Evolutionary conservation across 2,113 vertebrate species (phyloP), one percentile per base, ranked within the genome.

Genomic region (Rhinoderma darwinii): DNA sequence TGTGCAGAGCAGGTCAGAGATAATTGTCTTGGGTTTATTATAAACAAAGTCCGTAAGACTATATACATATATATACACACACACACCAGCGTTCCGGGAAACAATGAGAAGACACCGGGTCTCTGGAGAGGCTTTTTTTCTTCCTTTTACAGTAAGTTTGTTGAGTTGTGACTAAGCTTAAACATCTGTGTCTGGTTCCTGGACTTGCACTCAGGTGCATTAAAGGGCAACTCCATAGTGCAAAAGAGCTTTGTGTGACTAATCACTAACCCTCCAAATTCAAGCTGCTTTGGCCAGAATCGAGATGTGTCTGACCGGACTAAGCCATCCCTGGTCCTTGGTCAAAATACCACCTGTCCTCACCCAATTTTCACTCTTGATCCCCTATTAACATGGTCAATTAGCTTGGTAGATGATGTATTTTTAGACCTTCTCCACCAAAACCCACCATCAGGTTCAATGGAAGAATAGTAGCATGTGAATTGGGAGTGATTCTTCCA

Each of bases 1-100:
- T 68, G 74, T 10, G 11, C 27, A 80, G 35, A 50, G 37, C n/a
- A 63, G 35, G 37, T 25, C 35, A 47, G 61, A 41, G 43, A 30
- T 22, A 39, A 37, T 41, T 86, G 88, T 50, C 68, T 74, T 35
- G 59, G 11, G 32, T 12, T 73, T 88, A 27, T 81, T 37, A 81
- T 77, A 82, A 68, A 82, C 30, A 51, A 18, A 37, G 56, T 4
- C 25, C 1, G 37, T 81, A 81, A 43, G 14, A 81, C 37, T 63
- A 39, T 32, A 70, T 20, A 37, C 66, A 70, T 35, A 61, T 61
- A 39, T 32, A 22, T 25, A 61, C 50, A 25, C 22, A 22, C 35
- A 61, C 50, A 25, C 22, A 43, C 30, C 30, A 30, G 27, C 5
- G 5, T 81, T 81, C 54, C 22, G 2, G 54, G 78, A 63, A 81